A percentile compares a stretch with the other conserved stretches of the same genome.
phyloP scores from a whole-genome alignment of 2,888 invertebrate genomes.

The Tetrapedia diversipes region DNA sequence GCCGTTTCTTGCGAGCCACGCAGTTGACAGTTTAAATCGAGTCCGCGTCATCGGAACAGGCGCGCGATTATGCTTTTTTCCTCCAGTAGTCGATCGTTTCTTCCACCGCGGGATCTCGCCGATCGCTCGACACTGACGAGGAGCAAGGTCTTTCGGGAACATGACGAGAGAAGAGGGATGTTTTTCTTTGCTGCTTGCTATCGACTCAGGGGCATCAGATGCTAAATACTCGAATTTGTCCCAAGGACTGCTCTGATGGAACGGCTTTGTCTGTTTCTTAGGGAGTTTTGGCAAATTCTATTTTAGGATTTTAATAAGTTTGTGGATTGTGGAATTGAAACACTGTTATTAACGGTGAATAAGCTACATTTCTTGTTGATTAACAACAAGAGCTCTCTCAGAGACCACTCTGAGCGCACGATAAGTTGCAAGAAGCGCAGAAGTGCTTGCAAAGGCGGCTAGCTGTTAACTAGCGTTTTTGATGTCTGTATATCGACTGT shows the following conservation, averaged over 20 bases:
- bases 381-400: too few species aligned
- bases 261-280: background rate
- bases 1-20: conserved; percentile 52
- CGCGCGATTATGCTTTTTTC: conserved; percentile 44
- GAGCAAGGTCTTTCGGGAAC: background rate
- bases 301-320: too few species aligned
- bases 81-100: background rate
- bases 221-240: background rate
- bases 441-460: too few species aligned
- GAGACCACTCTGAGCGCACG: too few species aligned
- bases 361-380: too few species aligned
- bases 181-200: background rate
- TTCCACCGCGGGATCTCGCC: background rate
- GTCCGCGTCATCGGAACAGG: conserved; percentile 38
- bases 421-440: too few species aligned
- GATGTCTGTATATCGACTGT: too few species aligned
- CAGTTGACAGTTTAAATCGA: conserved; percentile 64
- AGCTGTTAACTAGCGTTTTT: too few species aligned
- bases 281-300: background rate
- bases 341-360: too few species aligned
- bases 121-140: background rate
- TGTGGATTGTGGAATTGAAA: too few species aligned
- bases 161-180: conserved; percentile 17
- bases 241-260: background rate
- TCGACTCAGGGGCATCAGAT: background rate